phyloP scores from a whole-genome alignment of 2,888 invertebrate genomes.

The Philaethria dido region DNA sequence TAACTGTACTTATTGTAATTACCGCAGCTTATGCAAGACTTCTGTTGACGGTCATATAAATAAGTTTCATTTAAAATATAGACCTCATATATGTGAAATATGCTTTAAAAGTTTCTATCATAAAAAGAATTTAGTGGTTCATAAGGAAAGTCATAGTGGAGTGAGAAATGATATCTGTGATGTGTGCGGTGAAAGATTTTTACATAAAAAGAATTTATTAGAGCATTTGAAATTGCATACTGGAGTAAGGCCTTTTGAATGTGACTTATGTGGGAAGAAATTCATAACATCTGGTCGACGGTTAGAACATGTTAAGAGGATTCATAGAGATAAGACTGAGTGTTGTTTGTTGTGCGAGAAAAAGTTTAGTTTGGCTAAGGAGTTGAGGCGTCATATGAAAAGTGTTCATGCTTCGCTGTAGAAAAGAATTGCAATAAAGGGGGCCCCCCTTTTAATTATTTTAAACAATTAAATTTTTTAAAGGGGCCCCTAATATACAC shows the following conservation, averaged over 20 bases:
- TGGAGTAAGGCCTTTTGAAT: slow-evolving; percentile 58
- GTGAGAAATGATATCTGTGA: slow-evolving; percentile 59
- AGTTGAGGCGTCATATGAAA: slow-evolving; percentile 62
- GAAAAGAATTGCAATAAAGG: not conserved
- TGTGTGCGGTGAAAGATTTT: slow-evolving; percentile 61
- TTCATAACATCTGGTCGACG: slow-evolving; percentile 64
- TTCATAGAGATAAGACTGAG: slow-evolving; percentile 57
- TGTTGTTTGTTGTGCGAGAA: slow-evolving; percentile 61
- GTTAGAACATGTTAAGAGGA: slow-evolving; percentile 62
- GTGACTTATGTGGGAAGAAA: slow-evolving; percentile 56
- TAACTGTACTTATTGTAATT: slow-evolving; percentile 55
- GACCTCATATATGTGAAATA: slow-evolving; percentile 56
- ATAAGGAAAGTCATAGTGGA: slow-evolving; percentile 53
- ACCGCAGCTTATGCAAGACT: slow-evolving; percentile 54
- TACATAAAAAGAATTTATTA: slow-evolving; percentile 56
- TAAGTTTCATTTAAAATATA: slow-evolving; percentile 56
- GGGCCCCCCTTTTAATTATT: too few species aligned
- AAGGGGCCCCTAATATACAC: too few species aligned
- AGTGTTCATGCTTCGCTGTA: slow-evolving; percentile 49
- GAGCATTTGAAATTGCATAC: slow-evolving; percentile 63
- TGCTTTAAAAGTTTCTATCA: slow-evolving; percentile 64
- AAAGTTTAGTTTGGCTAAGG: slow-evolving; percentile 62
- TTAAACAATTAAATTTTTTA: too few species aligned
- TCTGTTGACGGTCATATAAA: slow-evolving; percentile 63
- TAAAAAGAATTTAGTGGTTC: slow-evolving; percentile 61